phyloP scores from a whole-genome alignment of 2,113 vertebrate species.

The Malaclemys terrapin region DNA sequence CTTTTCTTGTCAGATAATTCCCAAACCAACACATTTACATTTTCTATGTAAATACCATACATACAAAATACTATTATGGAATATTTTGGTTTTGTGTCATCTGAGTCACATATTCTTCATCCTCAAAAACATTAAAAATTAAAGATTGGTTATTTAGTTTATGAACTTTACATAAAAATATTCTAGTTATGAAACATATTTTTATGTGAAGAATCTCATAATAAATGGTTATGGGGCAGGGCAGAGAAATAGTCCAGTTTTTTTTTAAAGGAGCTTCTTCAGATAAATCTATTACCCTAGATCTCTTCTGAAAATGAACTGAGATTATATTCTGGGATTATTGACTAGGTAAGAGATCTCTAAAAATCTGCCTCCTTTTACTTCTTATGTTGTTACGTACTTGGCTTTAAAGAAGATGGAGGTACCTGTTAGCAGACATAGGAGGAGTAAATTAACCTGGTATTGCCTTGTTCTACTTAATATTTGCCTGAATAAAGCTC shows the following conservation, averaged over 20 bases:
- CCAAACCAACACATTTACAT: not conserved
- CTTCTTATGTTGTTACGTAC: too few species aligned
- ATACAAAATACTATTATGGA: slow-evolving; percentile 59
- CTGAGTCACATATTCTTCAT: slow-evolving; percentile 61
- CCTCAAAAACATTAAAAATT: slow-evolving; percentile 7
- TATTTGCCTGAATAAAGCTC: not conserved
- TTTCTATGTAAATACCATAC: slow-evolving; percentile 59
- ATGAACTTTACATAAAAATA: slow-evolving; percentile 30
- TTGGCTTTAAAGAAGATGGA: slow-evolving; percentile 5
- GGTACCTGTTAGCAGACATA: not conserved
- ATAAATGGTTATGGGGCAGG: slow-evolving; percentile 32
- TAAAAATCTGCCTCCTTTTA: too few species aligned
- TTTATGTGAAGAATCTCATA: slow-evolving; percentile 15
- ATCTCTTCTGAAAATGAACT: not conserved
- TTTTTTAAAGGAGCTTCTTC: not conserved
- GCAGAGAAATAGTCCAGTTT: too few species aligned
- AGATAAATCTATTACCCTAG: not conserved
- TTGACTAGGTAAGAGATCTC: not conserved
- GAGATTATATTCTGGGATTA: not conserved
- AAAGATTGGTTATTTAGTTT: slow-evolving; percentile 16
- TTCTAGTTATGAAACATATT: not conserved
- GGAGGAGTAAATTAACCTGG: not conserved
- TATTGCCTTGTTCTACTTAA: not conserved
- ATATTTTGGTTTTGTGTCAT: slow-evolving; percentile 65
- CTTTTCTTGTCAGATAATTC: not conserved